These are phyloP conservation scores for Caiman crocodilus DNA, from an alignment of 2,797 vertebrate species.

Conservation along the genomic window DNA sequence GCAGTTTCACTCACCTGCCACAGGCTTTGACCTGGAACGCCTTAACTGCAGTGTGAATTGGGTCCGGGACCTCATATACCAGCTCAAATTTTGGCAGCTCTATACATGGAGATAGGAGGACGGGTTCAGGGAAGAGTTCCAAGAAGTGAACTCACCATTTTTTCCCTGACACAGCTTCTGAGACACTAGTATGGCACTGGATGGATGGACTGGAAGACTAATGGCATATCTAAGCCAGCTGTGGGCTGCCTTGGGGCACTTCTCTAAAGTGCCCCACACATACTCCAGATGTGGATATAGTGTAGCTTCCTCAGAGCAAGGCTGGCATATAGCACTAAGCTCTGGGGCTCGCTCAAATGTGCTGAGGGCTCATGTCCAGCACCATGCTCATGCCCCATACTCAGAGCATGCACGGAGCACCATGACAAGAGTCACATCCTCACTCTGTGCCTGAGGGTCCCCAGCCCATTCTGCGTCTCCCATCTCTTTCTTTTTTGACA, in stretches of 20 bases:
- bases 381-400: too few relatives aligned
- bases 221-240: too few relatives aligned
- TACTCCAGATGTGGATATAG: too few relatives aligned
- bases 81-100: slow-evolving; percentile 45
- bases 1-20: slow-evolving; percentile 39
- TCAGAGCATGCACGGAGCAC: not conserved
- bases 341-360: too few relatives aligned
- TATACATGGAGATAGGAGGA: not conserved
- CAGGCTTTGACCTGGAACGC: slow-evolving; percentile 45
- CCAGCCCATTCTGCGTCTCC: not conserved
- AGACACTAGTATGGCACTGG: not conserved
- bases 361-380: not conserved
- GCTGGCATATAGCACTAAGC: too few relatives aligned
- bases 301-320: too few relatives aligned
- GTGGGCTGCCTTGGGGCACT: too few relatives aligned
- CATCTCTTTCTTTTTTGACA: not conserved
- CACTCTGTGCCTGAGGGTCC: not conserved
- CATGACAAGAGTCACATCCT: accelerated
- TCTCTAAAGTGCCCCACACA: too few relatives aligned
- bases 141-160: not conserved
- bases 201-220: not conserved
- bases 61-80: slow-evolving; percentile 1
- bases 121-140: not conserved
- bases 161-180: not conserved
- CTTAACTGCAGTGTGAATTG: not conserved